These are phyloP conservation scores for Epizoanthus fatuus DNA, from an alignment of 92 coral and sea anemone genomes.

Conservation along the genomic window DNA sequence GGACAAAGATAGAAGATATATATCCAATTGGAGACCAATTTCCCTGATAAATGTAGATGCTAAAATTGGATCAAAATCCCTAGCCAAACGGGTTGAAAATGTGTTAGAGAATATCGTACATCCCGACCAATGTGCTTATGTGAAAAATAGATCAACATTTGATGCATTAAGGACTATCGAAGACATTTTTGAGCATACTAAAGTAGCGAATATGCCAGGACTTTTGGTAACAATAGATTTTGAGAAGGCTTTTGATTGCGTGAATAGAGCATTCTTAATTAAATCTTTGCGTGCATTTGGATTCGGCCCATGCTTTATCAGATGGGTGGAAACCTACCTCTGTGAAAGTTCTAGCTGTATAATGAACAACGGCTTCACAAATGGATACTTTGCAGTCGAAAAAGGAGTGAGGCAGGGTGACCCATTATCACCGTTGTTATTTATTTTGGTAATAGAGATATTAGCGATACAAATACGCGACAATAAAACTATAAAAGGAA, in stretches of 20 bases:
- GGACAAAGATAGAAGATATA: constrained; percentile 42
- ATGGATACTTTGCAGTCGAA: constrained; percentile 21
- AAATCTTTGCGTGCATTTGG: constrained; percentile 28
- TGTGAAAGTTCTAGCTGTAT: constrained; percentile 20
- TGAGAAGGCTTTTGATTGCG: constrained; percentile 32
- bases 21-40: constrained; percentile 46
- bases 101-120: background rate
- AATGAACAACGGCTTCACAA: constrained; percentile 37
- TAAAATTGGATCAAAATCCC: constrained; percentile 28
- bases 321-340: constrained; percentile 23
- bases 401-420: constrained; percentile 46
- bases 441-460: constrained; percentile 34
- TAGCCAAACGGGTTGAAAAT: constrained; percentile 1
- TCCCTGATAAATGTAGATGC: constrained; percentile 39
- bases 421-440: constrained; percentile 48
- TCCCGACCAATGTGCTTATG: constrained; percentile 39
- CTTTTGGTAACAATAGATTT: constrained; percentile 33
- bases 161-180: constrained; percentile 43
- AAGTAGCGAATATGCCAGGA: constrained; percentile 4
- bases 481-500: constrained; percentile 30
- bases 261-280: constrained; percentile 18
- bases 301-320: constrained; percentile 30
- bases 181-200: constrained; percentile 32
- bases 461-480: constrained; percentile 33
- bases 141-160: constrained; percentile 30